Base-by-base conservation (phyloP, 2,797 vertebrate genomes). In the Meriones psammophilus region DNA sequence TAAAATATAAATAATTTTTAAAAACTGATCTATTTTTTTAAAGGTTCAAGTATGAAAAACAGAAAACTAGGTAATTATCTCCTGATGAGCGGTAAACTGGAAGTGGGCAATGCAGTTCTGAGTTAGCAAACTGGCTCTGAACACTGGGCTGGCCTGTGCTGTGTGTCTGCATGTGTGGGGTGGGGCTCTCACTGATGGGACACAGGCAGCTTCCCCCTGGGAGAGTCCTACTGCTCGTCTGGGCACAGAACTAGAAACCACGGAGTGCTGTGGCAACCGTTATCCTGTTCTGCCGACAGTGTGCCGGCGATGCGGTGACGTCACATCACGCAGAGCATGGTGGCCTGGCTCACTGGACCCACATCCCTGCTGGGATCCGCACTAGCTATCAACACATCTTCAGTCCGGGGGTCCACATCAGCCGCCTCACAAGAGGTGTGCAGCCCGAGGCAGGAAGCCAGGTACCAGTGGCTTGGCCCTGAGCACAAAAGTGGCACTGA, bases 11-110 rank as follows among this genome's bases (percentile, higher is more conserved):
- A 95, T 98, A 98, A 98, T 97, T 98, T 95, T 98, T 92, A 97
- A 97, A 97, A 98, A 98, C 89, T 95, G 94, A 3, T n/a, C 54
- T 26, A 54, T 97, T 97, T 69, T 98, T 96, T 97, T 97, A 94
- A 98, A 98, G 97, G 96, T 96, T 98, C 98, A 98, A 98, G 97
- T 98, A 97, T 91, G 97, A 92, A 96, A 97, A 98, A 98, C 97
- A 98, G 97, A 98, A 89, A 89, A 97, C 88, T 56, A 87, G 97
- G 97, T 96, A 89, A 97, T 94, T 96, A 96, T 93, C 97, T 97
- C 92, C 94, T 20, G 95, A 79, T 95, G 95, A 94, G 56, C 95
- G 96, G 94, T 91, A 96, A 94, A 92, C 94, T 66, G 62, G 96
- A 97, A 97, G 96, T 86, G 97, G 97, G 97, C 96, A 90, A 93